These are phyloP conservation scores for Parazoanthus swiftii DNA, from an alignment of 92 coral and sea anemone species.

Conservation along the genomic window DNA sequence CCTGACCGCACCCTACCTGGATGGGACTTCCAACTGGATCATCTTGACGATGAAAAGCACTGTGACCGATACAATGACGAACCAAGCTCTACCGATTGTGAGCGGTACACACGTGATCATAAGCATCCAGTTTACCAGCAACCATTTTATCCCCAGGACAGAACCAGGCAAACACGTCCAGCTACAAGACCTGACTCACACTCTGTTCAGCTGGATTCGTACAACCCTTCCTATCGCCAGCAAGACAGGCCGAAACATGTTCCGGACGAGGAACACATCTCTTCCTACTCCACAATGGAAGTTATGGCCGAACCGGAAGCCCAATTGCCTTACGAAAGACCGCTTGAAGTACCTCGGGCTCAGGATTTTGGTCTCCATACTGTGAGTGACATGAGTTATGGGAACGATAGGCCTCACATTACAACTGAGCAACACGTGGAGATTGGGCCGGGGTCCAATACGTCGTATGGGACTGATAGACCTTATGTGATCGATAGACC, in stretches of 20 bases:
- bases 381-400: neutral
- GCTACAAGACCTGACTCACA: neutral
- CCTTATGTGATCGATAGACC: neutral
- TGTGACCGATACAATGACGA: neutral
- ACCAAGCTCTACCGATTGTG: neutral
- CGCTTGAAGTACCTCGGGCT: neutral
- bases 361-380: neutral
- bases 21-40: slow-evolving; percentile 17
- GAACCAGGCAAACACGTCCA: neutral
- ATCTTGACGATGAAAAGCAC: neutral
- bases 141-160: neutral
- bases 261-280: neutral
- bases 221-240: neutral
- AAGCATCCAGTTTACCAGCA: neutral
- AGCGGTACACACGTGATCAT: neutral
- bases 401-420: neutral
- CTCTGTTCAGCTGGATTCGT: neutral
- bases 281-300: neutral
- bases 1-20: slow-evolving; percentile 44
- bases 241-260: neutral
- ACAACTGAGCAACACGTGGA: neutral
- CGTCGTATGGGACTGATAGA: neutral
- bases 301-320: neutral
- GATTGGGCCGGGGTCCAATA: neutral
- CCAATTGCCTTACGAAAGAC: neutral